Percentiles rank a stretch among this genome's conserved stretches.
phyloP scores from a whole-genome alignment of 2,113 vertebrate genomes.

The Taurulus bubalis region DNA sequence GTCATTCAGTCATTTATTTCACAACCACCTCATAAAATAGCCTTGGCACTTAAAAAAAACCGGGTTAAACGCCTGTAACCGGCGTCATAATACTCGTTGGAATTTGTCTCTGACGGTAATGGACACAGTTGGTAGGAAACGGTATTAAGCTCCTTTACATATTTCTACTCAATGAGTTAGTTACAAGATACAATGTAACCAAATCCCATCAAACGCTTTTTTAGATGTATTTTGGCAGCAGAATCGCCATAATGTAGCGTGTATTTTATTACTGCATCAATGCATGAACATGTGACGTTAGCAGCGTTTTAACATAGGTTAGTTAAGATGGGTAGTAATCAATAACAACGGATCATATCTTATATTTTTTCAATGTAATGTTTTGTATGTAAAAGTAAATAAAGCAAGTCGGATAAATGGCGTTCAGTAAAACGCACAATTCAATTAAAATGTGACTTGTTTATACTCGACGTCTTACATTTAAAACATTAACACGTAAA shows the following conservation, averaged over 20 bases:
- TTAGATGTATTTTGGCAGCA: neutral
- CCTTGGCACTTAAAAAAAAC: neutral
- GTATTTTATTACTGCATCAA: no score
- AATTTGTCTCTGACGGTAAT: neutral
- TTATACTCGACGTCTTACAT: neutral
- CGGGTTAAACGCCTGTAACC: neutral
- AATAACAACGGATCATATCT: neutral
- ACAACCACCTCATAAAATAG: neutral
- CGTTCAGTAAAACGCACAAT: neutral
- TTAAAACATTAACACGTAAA: neutral
- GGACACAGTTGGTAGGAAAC: constrained; percentile 10
- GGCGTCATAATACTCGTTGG: neutral
- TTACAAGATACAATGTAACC: neutral
- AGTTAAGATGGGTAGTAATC: neutral
- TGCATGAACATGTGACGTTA: neutral
- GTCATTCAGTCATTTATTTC: neutral
- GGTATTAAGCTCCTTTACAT: neutral
- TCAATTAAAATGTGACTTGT: neutral
- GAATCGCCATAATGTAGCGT: neutral
- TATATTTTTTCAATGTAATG: neutral
- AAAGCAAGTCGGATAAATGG: neutral
- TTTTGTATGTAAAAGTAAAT: neutral
- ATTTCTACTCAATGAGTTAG: neutral
- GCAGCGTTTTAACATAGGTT: neutral
- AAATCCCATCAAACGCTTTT: no score